Conservation (phyloP, 2,113 vertebrate genomes). For the Chauna torquata region DNA sequence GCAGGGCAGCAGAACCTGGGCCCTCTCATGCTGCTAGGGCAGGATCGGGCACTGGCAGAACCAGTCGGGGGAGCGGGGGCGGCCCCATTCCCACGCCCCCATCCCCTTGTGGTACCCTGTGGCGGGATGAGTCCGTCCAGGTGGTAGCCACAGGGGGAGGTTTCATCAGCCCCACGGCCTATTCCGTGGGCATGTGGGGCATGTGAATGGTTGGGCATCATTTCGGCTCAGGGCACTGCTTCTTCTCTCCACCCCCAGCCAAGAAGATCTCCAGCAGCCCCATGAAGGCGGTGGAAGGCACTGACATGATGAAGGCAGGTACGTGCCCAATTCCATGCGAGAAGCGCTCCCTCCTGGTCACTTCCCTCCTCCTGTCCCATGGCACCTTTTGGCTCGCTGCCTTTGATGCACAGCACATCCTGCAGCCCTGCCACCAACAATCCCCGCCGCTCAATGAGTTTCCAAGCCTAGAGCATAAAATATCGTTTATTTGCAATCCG, state of each 20-base stretch:
- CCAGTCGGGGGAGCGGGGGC: neutral
- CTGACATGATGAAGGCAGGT: constrained; percentile 87
- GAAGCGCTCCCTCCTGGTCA: neutral
- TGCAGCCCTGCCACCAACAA: neutral
- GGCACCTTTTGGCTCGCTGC: neutral
- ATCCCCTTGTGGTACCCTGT: neutral
- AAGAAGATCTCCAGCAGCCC: constrained; percentile 77
- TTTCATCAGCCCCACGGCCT: neutral
- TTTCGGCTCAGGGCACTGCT: neutral
- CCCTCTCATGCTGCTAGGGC: neutral
- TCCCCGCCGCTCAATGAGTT: constrained; percentile 8
- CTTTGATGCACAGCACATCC: neutral
- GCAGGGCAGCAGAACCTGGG: fast-evolving
- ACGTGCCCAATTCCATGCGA: neutral
- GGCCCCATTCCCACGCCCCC: neutral
- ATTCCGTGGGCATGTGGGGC: fast-evolving
- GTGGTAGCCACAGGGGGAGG: neutral
- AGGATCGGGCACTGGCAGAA: neutral
- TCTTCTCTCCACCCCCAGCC: neutral
- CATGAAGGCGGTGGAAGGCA: constrained; percentile 76
- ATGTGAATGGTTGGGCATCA: neutral
- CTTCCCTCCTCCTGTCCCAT: neutral
- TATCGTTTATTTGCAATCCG: neutral
- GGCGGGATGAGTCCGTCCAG: neutral
- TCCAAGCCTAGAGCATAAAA: constrained; percentile 18